A percentile compares a stretch with the other conserved stretches of the same genome.
These are phyloP conservation scores for Tipula helvola DNA, from an alignment of 2,888 invertebrate species.

Conservation along the genomic window DNA sequence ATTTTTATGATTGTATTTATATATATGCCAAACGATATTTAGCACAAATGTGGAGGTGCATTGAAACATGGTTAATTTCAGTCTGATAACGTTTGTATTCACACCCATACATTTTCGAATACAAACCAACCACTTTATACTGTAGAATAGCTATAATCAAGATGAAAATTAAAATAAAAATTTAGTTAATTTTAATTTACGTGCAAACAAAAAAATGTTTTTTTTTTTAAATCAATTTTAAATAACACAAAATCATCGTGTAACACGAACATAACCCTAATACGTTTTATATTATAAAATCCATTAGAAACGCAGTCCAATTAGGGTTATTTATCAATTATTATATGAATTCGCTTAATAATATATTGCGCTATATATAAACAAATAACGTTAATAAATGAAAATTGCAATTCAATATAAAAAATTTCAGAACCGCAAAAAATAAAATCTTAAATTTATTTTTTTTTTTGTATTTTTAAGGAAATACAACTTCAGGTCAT, in stretches of 20 bases:
- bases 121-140: background rate
- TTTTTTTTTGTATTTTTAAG: background rate
- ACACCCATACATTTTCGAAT: background rate
- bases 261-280: background rate
- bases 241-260: background rate
- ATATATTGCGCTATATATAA: background rate
- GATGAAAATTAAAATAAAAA: background rate
- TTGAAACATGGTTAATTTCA: background rate
- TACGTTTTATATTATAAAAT: background rate
- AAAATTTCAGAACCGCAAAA: background rate
- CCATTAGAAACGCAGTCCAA: background rate
- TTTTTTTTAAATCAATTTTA: background rate
- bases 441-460: background rate
- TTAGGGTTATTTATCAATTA: background rate
- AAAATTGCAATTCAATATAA: background rate
- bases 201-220: background rate
- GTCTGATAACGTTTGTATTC: background rate
- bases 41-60: background rate
- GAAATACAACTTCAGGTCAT: background rate
- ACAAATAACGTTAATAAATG: background rate
- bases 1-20: background rate
- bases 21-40: background rate
- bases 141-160: background rate
- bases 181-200: background rate
- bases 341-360: background rate